phyloP scores from a whole-genome alignment of 2,797 vertebrate genomes.

The Eulemur coronatus region DNA sequence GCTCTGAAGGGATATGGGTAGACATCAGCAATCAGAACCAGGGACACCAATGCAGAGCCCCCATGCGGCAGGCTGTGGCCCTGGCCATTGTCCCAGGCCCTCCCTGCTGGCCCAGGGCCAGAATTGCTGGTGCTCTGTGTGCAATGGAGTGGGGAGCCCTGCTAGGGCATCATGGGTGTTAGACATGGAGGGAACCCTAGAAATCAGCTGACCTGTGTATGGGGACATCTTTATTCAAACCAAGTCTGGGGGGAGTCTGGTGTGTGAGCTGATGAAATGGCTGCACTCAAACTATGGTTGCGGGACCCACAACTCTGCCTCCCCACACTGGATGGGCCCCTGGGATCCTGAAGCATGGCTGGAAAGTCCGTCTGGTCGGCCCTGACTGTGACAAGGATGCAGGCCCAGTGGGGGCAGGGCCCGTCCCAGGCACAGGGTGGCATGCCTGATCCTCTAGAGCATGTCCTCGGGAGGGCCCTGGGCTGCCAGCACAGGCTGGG shows the following conservation, averaged over 20 bases:
- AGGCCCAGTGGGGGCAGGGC: background rate
- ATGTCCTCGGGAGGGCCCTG: rapidly evolving
- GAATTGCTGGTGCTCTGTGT: background rate
- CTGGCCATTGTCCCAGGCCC: background rate
- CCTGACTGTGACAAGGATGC: no score
- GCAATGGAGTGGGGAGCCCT: background rate
- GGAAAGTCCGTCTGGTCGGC: background rate
- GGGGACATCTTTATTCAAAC: background rate
- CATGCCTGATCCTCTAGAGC: background rate
- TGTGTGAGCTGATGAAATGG: background rate
- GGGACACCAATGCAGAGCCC: background rate
- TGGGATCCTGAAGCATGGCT: background rate
- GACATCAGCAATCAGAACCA: background rate
- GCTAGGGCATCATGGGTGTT: rapidly evolving
- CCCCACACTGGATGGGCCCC: no score
- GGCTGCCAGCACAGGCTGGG: background rate
- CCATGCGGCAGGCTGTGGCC: background rate
- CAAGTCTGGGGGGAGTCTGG: background rate
- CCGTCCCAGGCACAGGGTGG: rapidly evolving
- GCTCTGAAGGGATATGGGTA: background rate
- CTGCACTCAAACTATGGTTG: rapidly evolving
- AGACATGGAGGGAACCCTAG: background rate
- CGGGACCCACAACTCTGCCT: no score
- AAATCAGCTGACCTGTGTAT: background rate
- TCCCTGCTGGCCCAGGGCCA: background rate